These are phyloP conservation scores for Microctenopoma steveboyesi DNA, from an alignment of 2,797 vertebrate genomes.

Conservation along the genomic window DNA sequence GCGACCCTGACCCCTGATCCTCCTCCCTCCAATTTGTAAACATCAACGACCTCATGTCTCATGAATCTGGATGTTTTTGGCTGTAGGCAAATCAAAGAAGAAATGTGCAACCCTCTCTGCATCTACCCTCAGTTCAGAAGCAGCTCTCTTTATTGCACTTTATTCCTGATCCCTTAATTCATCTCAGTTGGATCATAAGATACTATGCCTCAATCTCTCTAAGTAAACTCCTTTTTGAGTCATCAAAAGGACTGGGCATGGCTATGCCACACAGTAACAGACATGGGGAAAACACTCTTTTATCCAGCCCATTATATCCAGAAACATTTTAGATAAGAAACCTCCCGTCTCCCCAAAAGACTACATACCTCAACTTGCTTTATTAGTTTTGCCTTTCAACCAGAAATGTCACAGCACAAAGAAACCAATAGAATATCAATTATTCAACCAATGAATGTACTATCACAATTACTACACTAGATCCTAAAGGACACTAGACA, in stretches of 20 bases:
- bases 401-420: conserved; percentile 25
- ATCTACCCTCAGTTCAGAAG: conserved; percentile 7
- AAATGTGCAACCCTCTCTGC: conserved; percentile 9
- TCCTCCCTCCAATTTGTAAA: background rate
- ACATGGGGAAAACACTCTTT: conserved; percentile 26
- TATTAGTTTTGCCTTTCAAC: conserved; percentile 22
- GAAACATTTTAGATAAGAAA: conserved; percentile 56
- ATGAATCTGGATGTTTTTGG: conserved; percentile 15
- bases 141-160: background rate
- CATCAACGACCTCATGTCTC: background rate
- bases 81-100: conserved; percentile 23
- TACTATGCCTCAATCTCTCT: conserved; percentile 21
- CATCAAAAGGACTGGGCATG: conserved; percentile 26
- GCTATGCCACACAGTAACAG: conserved; percentile 21
- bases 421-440: conserved; percentile 22
- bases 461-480: background rate
- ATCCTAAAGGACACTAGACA: background rate
- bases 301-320: conserved; percentile 35
- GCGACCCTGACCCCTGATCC: background rate
- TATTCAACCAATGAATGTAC: conserved; percentile 3
- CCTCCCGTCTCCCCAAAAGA: conserved; percentile 23
- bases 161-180: conserved; percentile 36
- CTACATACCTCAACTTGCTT: background rate
- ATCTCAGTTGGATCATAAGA: conserved; percentile 18
- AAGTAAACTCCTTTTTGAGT: conserved; percentile 35